Evolutionary conservation across 2,113 vertebrate genomes (phyloP).

Genomic region (Lampris megalopsis): DNA sequence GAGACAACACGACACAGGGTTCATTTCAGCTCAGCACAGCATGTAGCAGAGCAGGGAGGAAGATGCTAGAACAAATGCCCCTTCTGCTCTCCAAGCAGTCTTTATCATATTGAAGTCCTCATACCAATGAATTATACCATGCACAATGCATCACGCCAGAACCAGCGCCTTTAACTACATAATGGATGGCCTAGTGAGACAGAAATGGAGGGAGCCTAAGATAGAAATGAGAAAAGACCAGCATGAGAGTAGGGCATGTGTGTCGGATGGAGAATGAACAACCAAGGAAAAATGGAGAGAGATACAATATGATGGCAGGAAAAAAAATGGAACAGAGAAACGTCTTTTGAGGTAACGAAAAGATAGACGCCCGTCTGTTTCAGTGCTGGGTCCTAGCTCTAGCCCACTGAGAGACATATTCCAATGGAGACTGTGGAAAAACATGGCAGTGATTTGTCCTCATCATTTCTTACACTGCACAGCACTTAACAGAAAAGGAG

Average conservation of each 20-base stretch:
- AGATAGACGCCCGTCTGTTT: conserved; percentile 30
- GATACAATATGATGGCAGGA: conserved; percentile 19
- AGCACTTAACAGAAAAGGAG: conserved; percentile 14
- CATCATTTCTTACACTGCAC: background rate
- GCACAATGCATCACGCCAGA: conserved; percentile 38
- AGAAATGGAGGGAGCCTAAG: conserved; percentile 21
- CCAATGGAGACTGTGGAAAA: background rate
- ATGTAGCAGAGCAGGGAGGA: background rate
- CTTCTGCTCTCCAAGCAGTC: conserved; percentile 8
- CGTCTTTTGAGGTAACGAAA: conserved; percentile 44
- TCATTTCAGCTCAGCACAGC: conserved; percentile 34
- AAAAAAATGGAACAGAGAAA: conserved; percentile 38
- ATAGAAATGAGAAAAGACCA: conserved; percentile 7
- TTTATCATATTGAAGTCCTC: conserved; percentile 43
- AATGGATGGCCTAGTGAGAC: conserved; percentile 33
- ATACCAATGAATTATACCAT: conserved; percentile 32
- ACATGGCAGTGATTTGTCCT: conserved; percentile 1
- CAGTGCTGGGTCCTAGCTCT: background rate
- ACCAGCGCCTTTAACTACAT: conserved; percentile 14
- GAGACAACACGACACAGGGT: conserved; percentile 29
- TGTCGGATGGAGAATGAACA: conserved; percentile 6
- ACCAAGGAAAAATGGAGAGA: conserved; percentile 2
- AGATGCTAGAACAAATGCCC: conserved; percentile 30
- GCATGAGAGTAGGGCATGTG: background rate
- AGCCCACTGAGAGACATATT: background rate